These are phyloP conservation scores for Stichopus horrens DNA, from an alignment of 53 echinoderm and acorn worm genomes.

Conservation along the genomic window DNA sequence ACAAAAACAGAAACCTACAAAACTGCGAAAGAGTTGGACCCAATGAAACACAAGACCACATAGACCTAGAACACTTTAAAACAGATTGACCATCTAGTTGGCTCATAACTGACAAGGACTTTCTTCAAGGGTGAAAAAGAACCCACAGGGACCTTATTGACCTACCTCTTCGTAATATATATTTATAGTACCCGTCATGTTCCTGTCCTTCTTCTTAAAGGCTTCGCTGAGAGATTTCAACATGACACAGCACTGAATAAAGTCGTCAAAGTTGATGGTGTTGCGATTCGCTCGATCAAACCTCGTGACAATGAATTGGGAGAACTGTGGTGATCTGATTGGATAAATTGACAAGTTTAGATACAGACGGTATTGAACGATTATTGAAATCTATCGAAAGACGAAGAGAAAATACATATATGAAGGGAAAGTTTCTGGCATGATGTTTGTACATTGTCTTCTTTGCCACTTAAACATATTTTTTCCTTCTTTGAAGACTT, in stretches of 20 bases:
- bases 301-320: conserved; percentile 62
- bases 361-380: background rate
- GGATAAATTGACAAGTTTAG: background rate
- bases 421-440: no score
- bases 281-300: conserved; percentile 67
- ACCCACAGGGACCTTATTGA: background rate
- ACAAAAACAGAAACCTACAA: no score
- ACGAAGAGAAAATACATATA: no score
- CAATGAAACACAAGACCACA: no score
- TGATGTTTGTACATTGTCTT: no score
- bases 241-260: conserved; percentile 97
- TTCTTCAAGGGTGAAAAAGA: no score
- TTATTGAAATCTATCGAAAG: no score
- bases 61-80: background rate
- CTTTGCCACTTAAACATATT: background rate
- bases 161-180: conserved; percentile 90
- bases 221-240: conserved; percentile 81
- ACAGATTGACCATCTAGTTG: no score
- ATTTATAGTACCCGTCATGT: conserved; percentile 62
- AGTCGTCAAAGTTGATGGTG: conserved; percentile 92
- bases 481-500: background rate
- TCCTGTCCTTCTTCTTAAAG: conserved; percentile 72
- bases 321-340: conserved; percentile 72
- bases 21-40: no score
- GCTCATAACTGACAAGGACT: no score